Evolutionary conservation across 2,797 vertebrate species (phyloP).

Genomic region (Iguana delicatissima): DNA sequence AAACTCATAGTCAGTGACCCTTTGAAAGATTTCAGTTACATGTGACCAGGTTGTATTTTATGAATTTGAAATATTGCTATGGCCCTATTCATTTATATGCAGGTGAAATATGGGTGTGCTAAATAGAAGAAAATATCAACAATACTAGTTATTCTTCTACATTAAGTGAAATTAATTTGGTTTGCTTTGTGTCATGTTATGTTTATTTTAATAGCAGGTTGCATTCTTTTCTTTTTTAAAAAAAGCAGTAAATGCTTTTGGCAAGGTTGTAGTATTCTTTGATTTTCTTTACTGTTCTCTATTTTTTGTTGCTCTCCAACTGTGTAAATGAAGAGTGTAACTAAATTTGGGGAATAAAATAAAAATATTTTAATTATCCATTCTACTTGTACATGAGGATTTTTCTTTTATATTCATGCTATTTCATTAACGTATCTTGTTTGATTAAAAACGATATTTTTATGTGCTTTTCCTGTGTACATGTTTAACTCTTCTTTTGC

Average conservation of each 20-base stretch:
- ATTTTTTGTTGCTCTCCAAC: constrained; percentile 18
- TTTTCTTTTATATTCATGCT: constrained; percentile 54
- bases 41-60: background rate
- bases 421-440: constrained; percentile 72
- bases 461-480: constrained; percentile 63
- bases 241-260: background rate
- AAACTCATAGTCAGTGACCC: background rate
- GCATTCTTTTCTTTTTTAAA: constrained; percentile 5
- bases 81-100: constrained; percentile 42
- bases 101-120: constrained; percentile 44
- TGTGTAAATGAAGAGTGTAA: background rate
- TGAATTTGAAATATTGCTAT: background rate
- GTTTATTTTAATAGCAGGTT: constrained; percentile 13
- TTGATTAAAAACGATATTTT: constrained; percentile 67
- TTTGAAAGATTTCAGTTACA: background rate
- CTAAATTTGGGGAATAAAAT: constrained; percentile 42
- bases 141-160: constrained; percentile 16
- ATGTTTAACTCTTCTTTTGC: constrained; percentile 66
- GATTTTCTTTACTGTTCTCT: constrained; percentile 52
- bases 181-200: constrained; percentile 38
- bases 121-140: constrained; percentile 32
- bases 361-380: constrained; percentile 36
- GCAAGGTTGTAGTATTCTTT: constrained; percentile 46
- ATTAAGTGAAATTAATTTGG: constrained; percentile 29
- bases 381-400: constrained; percentile 30